These are phyloP conservation scores for Leptoteleia sp. DNA, from an alignment of 1,140 invertebrate species.

Conservation along the genomic window DNA sequence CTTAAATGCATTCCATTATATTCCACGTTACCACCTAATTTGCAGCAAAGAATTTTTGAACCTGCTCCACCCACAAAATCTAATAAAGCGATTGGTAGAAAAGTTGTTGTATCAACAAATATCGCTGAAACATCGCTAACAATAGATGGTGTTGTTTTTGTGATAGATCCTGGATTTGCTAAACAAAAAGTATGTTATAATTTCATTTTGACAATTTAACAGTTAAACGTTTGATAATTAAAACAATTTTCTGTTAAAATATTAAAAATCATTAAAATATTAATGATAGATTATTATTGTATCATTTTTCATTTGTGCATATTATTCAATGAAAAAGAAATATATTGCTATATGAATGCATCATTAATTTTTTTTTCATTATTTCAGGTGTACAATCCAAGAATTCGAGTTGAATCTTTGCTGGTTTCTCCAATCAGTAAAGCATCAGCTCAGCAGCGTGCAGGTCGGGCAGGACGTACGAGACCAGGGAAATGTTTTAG, in stretches of 20 bases:
- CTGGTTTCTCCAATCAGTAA: constrained; percentile 99
- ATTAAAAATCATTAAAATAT: too few relatives aligned
- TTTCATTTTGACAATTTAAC: too few relatives aligned
- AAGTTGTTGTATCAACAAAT: constrained; percentile 99
- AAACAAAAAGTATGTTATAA: constrained; percentile 97
- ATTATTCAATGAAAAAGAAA: constrained; percentile 99
- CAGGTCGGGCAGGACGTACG: constrained; percentile 97
- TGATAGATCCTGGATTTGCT: constrained; percentile 99
- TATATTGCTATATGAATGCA: constrained; percentile 64
- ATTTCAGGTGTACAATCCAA: constrained; percentile 93
- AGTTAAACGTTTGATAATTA: too few relatives aligned
- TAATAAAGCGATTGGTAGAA: constrained; percentile 97
- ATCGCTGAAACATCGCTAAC: constrained; percentile 99
- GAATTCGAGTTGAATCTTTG: constrained; percentile 98
- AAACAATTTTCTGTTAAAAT: too few relatives aligned
- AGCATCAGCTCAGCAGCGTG: constrained; percentile 99
- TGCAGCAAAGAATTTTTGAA: constrained; percentile 99
- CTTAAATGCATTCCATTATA: constrained; percentile 99
- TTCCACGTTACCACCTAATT: constrained; percentile 97
- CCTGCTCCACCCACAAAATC: constrained; percentile 94
- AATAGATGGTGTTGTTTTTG: constrained; percentile 99
- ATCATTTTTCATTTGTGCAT: background rate
- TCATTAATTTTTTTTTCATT: constrained; percentile 71
- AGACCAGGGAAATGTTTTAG: constrained; percentile 99
- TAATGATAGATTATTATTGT: too few relatives aligned